Evolutionary conservation across 2,888 invertebrate genomes (phyloP), one percentile per base, ranked within the genome.

Genomic region (Coremacera marginata): DNA sequence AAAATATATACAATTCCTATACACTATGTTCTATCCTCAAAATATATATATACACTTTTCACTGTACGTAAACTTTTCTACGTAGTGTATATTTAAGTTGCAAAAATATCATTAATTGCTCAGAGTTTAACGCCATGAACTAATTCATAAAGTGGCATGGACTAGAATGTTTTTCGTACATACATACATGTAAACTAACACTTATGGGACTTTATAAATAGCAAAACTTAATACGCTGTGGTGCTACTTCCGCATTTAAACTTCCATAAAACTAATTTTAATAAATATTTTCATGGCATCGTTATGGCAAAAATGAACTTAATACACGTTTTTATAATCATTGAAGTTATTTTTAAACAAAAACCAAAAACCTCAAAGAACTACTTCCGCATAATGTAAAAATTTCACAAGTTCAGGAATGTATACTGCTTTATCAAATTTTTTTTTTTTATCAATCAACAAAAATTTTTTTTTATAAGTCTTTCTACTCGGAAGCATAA

Each of bases 171-270:
- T 8, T 37, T 7, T 7, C 31, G 22, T 57, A 25, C 8, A 57
- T 60, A 25, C 3, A n/a, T 57, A 60, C 8, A 22, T 51, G 70
- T 70, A 70, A 70, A 31, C 57, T n/a, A 55, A 70, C 25, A 70
- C 70, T 52, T 31, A 70, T 70, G 55, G 25, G 51, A 51, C 27
- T 16, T 22, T 27, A 25, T 51, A 4, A 70, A 51, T 19, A 25
- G 31, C 25, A 75, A 68, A 44, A 44, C 14, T 44, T 44, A 44
- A 44, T 44, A 44, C 44, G 60, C 49, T 44, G 19, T 44, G 31
- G 60, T 72, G 25, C n/a, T 62, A 62, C 34, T 72, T 72, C 72
- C 72, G 72, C 60, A 60, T 72, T 71, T 60, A 25, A 25, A 60
- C 11, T 27, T 25, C 27, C 19, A 25, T 22, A 60, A 22, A 22